Conservation (phyloP, 2,888 invertebrate genomes). For the Melipona bicolor region DNA sequence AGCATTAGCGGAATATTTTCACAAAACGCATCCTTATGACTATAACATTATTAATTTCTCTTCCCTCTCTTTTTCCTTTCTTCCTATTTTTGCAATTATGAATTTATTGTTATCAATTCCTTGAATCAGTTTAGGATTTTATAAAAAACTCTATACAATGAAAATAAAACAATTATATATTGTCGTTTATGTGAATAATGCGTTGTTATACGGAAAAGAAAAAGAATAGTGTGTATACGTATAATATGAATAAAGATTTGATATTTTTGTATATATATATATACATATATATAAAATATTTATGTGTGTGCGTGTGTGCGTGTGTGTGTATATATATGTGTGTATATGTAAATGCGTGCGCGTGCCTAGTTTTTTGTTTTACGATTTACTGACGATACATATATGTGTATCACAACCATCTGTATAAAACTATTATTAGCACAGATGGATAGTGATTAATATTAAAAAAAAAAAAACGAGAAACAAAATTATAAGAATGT, state of each 20-base stretch:
- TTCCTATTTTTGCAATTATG: conserved; percentile 56
- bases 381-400: conserved; percentile 60
- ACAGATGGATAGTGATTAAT: conserved; percentile 58
- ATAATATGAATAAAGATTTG: conserved; percentile 79
- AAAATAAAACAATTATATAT: conserved; percentile 75
- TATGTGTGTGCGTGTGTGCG: conserved; percentile 73
- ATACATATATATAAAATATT: conserved; percentile 73
- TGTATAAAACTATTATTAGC: conserved; percentile 59
- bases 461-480: conserved; percentile 2
- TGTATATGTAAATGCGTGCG: conserved; percentile 27
- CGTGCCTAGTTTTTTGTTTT: conserved; percentile 35
- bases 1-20: conserved; percentile 84
- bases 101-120: conserved; percentile 69
- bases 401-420: conserved; percentile 41
- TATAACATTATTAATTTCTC: conserved; percentile 61
- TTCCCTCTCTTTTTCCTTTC: conserved; percentile 9
- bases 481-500: conserved; percentile 36
- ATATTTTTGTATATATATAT: conserved; percentile 83
- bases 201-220: conserved; percentile 69
- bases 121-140: conserved; percentile 75
- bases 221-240: conserved; percentile 64
- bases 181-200: conserved; percentile 75
- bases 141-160: conserved; percentile 64
- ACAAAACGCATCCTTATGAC: conserved; percentile 83
- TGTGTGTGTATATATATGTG: not conserved